phyloP scores from a whole-genome alignment of 2,888 invertebrate genomes.

The Macrophya alboannulata region DNA sequence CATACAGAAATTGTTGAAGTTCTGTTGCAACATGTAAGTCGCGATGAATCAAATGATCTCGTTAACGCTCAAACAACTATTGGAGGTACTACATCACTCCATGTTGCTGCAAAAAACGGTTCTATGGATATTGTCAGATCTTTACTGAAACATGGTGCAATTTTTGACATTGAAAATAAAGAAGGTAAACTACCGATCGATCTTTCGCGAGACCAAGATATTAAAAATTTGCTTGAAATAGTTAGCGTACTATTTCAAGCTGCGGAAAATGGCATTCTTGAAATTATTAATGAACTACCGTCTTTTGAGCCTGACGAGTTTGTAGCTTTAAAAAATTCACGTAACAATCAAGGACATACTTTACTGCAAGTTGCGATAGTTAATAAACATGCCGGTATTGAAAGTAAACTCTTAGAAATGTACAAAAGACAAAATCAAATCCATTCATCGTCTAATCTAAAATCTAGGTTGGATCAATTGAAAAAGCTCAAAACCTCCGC shows the following conservation, averaged over 20 bases:
- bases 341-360: constrained; percentile 63
- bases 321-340: constrained; percentile 62
- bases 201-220: constrained; percentile 58
- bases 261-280: constrained; percentile 58
- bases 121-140: constrained; percentile 60
- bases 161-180: constrained; percentile 61
- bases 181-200: constrained; percentile 64
- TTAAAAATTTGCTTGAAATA: constrained; percentile 62
- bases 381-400: constrained; percentile 59
- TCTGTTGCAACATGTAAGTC: constrained; percentile 57
- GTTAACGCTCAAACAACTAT: constrained; percentile 63
- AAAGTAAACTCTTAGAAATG: constrained; percentile 61
- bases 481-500: not conserved
- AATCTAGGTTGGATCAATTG: not conserved
- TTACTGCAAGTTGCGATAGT: constrained; percentile 61
- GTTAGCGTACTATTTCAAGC: constrained; percentile 61
- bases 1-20: constrained; percentile 58
- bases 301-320: constrained; percentile 60
- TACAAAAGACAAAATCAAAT: constrained; percentile 55
- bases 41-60: constrained; percentile 62
- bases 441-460: not conserved
- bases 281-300: constrained; percentile 58
- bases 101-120: constrained; percentile 64
- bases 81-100: constrained; percentile 61
- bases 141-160: constrained; percentile 63